These are phyloP conservation scores for Scolopax rusticola DNA, from an alignment of 2,797 vertebrate species.

Conservation along the genomic window DNA sequence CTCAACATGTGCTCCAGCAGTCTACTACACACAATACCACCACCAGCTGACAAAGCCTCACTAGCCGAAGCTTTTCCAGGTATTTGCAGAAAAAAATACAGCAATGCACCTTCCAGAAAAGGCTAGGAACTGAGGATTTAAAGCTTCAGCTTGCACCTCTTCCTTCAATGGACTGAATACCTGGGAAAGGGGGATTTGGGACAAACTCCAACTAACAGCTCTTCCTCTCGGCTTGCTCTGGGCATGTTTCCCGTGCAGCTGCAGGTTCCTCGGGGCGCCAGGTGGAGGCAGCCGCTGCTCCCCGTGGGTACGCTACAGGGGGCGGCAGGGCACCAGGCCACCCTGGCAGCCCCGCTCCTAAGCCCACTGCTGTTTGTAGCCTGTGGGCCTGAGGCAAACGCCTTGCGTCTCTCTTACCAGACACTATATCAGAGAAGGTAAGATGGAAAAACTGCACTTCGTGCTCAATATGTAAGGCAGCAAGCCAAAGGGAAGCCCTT, in stretches of 20 bases:
- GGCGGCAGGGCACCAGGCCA: neutral
- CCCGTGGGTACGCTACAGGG: rapidly evolving
- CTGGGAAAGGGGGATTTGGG: neutral
- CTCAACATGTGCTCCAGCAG: neutral
- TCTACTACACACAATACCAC: neutral
- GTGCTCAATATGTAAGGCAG: rapidly evolving
- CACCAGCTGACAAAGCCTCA: neutral
- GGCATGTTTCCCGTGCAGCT: neutral
- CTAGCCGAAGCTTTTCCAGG: neutral
- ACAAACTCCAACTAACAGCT: neutral
- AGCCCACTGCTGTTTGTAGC: neutral
- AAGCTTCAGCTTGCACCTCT: neutral
- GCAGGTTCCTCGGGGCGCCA: neutral
- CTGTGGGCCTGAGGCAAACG: rapidly evolving
- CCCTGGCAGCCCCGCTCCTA: rapidly evolving
- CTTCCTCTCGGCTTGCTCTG: neutral
- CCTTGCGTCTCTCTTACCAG: rapidly evolving
- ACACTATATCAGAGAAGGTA: rapidly evolving
- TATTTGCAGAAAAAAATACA: neutral
- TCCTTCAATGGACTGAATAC: neutral
- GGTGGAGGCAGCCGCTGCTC: neutral
- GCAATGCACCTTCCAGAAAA: neutral
- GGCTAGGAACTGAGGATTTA: neutral
- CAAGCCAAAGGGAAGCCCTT: neutral
- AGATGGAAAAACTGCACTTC: neutral